These are phyloP conservation scores for Cerastoderma edule DNA, from an alignment of 2,888 invertebrate genomes.

Conservation along the genomic window DNA sequence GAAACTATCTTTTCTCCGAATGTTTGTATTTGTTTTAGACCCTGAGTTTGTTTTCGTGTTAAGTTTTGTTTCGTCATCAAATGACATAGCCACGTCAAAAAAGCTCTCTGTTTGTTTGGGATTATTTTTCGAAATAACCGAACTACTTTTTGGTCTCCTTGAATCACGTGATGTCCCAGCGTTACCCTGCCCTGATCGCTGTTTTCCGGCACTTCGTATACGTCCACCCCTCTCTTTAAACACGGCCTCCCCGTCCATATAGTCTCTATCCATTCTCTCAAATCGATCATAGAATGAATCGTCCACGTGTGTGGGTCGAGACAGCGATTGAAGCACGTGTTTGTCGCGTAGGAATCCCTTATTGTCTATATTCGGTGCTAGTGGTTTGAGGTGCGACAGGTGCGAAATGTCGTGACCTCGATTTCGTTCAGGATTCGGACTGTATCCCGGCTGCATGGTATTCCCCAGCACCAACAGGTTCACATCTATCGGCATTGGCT, in stretches of 20 bases:
- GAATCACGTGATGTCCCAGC: slow-evolving; percentile 20
- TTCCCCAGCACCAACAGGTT: slow-evolving; percentile 47
- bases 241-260: slow-evolving; percentile 39
- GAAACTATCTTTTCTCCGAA: slow-evolving; percentile 25
- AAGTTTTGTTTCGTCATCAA: slow-evolving; percentile 48
- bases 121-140: not conserved
- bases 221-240: slow-evolving; percentile 48
- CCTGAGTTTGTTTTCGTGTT: slow-evolving; percentile 45
- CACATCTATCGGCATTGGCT: slow-evolving; percentile 46
- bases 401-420: slow-evolving; percentile 9
- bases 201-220: slow-evolving; percentile 41
- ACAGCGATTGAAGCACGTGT: slow-evolving; percentile 40
- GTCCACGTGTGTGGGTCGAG: slow-evolving; percentile 45
- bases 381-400: slow-evolving; percentile 20
- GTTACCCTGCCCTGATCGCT: slow-evolving; percentile 1
- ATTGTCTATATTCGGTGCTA: slow-evolving; percentile 39
- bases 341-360: slow-evolving; percentile 22
- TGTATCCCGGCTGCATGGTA: slow-evolving; percentile 13
- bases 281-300: slow-evolving; percentile 54
- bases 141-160: slow-evolving; percentile 32
- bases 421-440: not conserved
- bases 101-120: slow-evolving; percentile 29
- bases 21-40: slow-evolving; percentile 28
- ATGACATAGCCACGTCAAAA: slow-evolving; percentile 50
- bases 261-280: slow-evolving; percentile 54